Conservation (phyloP, 2,113 vertebrate species). For the Plotosus lineatus region DNA sequence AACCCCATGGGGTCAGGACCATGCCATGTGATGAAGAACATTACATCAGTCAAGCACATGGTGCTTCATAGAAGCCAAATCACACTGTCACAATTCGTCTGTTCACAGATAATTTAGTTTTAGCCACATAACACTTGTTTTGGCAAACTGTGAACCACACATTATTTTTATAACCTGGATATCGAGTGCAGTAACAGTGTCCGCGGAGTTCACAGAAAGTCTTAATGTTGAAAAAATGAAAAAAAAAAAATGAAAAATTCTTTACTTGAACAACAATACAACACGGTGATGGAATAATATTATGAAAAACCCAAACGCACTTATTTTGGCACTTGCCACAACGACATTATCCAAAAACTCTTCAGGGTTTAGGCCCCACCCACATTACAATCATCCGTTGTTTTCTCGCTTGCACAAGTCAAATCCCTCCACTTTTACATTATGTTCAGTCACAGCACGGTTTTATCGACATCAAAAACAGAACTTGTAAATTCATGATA, state of each 20-base stretch:
- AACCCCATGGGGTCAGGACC: neutral
- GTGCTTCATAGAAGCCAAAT: neutral
- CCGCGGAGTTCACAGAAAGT: neutral
- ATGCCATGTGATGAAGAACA: neutral
- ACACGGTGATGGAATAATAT: too few species aligned
- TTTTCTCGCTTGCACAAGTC: too few species aligned
- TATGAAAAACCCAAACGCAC: too few species aligned
- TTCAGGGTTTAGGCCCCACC: too few species aligned
- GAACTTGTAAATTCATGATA: too few species aligned
- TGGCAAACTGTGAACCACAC: slow-evolving; percentile 20
- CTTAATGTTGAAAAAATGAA: neutral
- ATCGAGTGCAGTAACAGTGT: neutral
- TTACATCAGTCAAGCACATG: neutral
- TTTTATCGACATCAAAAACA: too few species aligned
- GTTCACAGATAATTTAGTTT: slow-evolving; percentile 15
- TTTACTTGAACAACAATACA: neutral
- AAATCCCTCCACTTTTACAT: too few species aligned
- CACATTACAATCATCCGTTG: too few species aligned
- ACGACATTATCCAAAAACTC: too few species aligned
- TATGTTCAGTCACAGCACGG: too few species aligned
- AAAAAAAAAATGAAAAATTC: neutral
- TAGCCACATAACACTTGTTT: neutral
- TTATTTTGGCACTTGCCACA: too few species aligned
- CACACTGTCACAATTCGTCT: slow-evolving; percentile 7
- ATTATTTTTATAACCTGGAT: slow-evolving; percentile 19